Base-by-base conservation (phyloP, 2,113 vertebrate genomes). In the Calonectris borealis region DNA sequence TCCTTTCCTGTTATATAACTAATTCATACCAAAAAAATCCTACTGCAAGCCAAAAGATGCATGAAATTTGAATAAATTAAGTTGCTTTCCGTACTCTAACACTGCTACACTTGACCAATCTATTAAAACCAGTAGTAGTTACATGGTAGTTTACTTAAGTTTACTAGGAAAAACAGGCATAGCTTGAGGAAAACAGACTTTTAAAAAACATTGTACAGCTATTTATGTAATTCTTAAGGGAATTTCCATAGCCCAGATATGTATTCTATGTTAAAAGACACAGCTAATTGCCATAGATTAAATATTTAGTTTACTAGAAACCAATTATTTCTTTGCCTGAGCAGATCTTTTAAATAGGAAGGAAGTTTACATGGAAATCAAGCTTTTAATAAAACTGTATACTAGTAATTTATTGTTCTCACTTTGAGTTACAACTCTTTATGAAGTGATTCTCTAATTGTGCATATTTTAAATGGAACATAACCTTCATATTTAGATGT, bases 401-500 rank as follows among this genome's bases (percentile, higher is more conserved):
- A 38, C 49, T 66, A 75, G 22, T 88, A 92, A 94, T 80, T 80
- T 88, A 44, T 94, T 93, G 75, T 96, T 92, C 89, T 79, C 36
- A 77, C 89, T 80, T 91, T 91, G 55, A 83, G 73, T 77, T 83
- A 86, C 40, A 78, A 40, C 52, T 36, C 36, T 82, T 78, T 52
- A 51, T 76, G 91, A 97, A 97, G 95, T 84, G 66, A 97, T 92
- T 97, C 97, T 93, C 26, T 89, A 90, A 70, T 48, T 90, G 69
- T 96, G 88, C 17, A 20, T 86, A 86, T 65, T 60, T 93, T 75
- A 96, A 96, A 83, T 95, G 96, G 96, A 96, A 79, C 73, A 96
- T 97, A 97, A 97, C 70, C 91, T 98, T 97, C 93, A 81, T 93
- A 55, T 95, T 92, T 95, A 94, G 82, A 52, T 90, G 66, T 88